A percentile compares a stretch with the other conserved stretches of the same genome.
Conservation (phyloP, 2,888 invertebrate genomes). For the Hirudinaria manillensis region DNA sequence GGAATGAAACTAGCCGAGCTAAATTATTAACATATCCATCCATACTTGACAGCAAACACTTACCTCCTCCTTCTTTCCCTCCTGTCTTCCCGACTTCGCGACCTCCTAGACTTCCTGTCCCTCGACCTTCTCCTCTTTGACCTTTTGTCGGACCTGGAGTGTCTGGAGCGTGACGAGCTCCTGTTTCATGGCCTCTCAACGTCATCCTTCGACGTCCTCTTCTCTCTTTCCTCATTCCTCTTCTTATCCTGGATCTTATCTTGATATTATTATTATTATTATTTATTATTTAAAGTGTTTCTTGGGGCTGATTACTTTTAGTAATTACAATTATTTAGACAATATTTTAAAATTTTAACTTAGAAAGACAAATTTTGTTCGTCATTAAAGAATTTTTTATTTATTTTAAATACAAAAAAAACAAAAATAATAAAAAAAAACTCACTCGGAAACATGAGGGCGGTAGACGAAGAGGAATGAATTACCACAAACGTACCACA, state of each 20-base stretch:
- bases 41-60: no score
- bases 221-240: no score
- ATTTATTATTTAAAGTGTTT: no score
- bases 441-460: constrained; percentile 8
- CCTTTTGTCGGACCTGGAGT: background rate
- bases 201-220: background rate
- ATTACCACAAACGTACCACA: no score
- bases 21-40: no score
- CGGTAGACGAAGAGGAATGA: no score
- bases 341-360: no score
- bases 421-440: background rate
- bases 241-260: constrained; percentile 34
- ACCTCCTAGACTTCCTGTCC: background rate
- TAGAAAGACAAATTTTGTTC: no score
- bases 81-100: constrained; percentile 6
- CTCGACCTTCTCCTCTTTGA: background rate
- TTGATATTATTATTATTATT: constrained; percentile 4
- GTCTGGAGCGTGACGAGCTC: background rate
- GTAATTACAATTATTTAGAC: no score
- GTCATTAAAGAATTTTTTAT: no score
- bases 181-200: constrained; percentile 1
- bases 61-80: background rate
- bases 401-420: constrained; percentile 5
- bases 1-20: no score
- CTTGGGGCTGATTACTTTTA: no score